Percentiles rank a stretch among this genome's conserved stretches.
These are phyloP conservation scores for Drosophila buzzatii DNA, from an alignment of 2,888 invertebrate genomes.

Conservation along the genomic window DNA sequence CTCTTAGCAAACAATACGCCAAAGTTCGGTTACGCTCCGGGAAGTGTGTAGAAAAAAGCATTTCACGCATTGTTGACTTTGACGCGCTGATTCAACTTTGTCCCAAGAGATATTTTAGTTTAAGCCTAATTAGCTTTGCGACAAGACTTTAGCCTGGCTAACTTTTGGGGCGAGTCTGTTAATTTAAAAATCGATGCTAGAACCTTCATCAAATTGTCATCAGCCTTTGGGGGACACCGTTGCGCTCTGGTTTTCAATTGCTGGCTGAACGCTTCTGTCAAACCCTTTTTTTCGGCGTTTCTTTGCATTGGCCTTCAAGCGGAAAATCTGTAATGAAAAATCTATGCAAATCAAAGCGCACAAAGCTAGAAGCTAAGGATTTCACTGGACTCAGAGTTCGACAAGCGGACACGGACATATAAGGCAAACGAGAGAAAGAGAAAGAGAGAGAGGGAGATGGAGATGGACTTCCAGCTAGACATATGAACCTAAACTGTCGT, in stretches of 20 bases:
- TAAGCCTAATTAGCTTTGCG: conserved; percentile 76
- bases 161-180: conserved; percentile 60
- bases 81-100: conserved; percentile 69
- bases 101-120: conserved; percentile 66
- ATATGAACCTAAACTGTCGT: conserved; percentile 34
- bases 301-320: conserved; percentile 38
- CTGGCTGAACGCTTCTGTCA: conserved; percentile 46
- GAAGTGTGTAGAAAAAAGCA: conserved; percentile 57
- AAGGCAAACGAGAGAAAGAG: conserved; percentile 1
- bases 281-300: conserved; percentile 38
- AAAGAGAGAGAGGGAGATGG: not conserved
- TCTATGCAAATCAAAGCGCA: conserved; percentile 77
- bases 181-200: conserved; percentile 78
- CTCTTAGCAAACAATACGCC: not conserved
- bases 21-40: conserved; percentile 8
- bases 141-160: conserved; percentile 55
- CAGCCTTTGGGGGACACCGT: conserved; percentile 50
- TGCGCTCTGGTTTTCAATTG: conserved; percentile 48
- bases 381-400: conserved; percentile 27
- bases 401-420: conserved; percentile 20
- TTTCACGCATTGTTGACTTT: conserved; percentile 75
- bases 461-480: conserved; percentile 34
- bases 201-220: conserved; percentile 80
- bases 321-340: conserved; percentile 79
- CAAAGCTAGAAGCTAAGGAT: conserved; percentile 43